Evolutionary conservation across 2,888 invertebrate species (phyloP), one percentile per base, ranked within the genome.

Genomic region (Drosophila neotestacea): DNA sequence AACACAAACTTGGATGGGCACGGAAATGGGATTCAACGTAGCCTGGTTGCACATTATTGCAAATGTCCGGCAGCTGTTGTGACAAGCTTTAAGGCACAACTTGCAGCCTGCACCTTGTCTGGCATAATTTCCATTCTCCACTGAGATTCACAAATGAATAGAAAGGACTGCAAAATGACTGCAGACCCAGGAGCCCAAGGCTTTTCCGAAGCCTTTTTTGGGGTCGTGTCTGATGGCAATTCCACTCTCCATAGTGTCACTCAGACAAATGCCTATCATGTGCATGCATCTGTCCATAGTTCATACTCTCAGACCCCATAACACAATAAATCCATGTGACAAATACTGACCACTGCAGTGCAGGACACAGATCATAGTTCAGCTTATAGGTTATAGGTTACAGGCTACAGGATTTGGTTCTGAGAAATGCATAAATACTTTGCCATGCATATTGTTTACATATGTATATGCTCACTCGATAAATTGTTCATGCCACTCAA

Each of bases 301-400:
- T 38, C 72, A 67, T 64, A 27, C 10, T 13, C 7, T 6, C 22
- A n/a, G 30, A 2, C 16, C 48, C 38, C 42, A 64, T 62, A 62
- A 60, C 77, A 74, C 81, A 79, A 84, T 87, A 84, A 84, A 85
- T 87, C 82, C 81, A 56, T 50, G 65, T 75, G 79, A 77, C 86
- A 85, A 85, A 85, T 79, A 67, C 79, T 51, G 70, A 65, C 51
- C 85, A 76, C 79, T 77, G 82, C 88, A 82, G 61, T 77, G 68
- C 70, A 22, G 61, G 6, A 7, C 27, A 36, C 6, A 41, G 42
- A 44, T 51, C 32, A 32, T 32, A 9, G 32, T 32, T 32, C 32
- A 32, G 30, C 22, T 22, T 2, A 22, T 22, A 22, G 22, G 22
- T 22, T 22, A 22, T 30, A 30, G 5, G 7, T 28, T 50, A 6